Percentiles rank a stretch among this genome's conserved stretches.
phyloP scores from a whole-genome alignment of 2,888 invertebrate species.

The Catotricha subobsoleta region DNA sequence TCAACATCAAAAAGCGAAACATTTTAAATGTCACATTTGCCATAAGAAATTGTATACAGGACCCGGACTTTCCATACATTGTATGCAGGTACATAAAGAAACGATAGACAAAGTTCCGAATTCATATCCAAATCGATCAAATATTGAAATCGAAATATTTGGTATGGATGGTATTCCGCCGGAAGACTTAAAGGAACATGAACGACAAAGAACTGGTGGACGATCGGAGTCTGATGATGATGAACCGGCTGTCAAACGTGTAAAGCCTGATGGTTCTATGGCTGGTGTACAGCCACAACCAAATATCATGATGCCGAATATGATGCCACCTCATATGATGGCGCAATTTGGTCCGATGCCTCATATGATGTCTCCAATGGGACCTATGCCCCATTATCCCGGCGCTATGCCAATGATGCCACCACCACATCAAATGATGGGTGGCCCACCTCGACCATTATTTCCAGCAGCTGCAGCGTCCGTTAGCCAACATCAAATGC shows the following conservation, averaged over 20 bases:
- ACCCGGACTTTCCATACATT: conserved; percentile 73
- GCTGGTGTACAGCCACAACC: conserved; percentile 34
- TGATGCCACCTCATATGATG: conserved; percentile 39
- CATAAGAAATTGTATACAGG: conserved; percentile 98
- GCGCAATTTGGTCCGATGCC: conserved; percentile 35
- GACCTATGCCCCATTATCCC: conserved; percentile 51
- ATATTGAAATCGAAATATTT: conserved; percentile 99
- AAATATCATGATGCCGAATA: conserved; percentile 41
- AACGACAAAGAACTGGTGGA: conserved; percentile 60
- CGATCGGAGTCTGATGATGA: conserved; percentile 71
- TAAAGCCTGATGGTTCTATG: conserved; percentile 47
- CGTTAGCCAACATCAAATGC: conserved; percentile 2
- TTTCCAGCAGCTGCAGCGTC: conserved; percentile 62
- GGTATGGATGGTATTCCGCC: conserved; percentile 99
- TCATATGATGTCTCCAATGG: conserved; percentile 48
- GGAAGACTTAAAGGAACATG: conserved; percentile 86
- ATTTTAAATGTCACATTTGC: conserved; percentile 99
- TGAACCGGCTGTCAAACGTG: conserved; percentile 61
- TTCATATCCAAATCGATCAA: conserved; percentile 90
- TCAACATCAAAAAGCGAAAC: conserved; percentile 99
- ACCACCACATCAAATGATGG: conserved; percentile 36
- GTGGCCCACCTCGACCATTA: conserved; percentile 49
- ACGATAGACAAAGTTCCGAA: conserved; percentile 99
- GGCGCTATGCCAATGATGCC: conserved; percentile 38
- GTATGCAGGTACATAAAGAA: conserved; percentile 99